phyloP scores from a whole-genome alignment of 2,888 invertebrate genomes.

The Plagodis dolabraria region DNA sequence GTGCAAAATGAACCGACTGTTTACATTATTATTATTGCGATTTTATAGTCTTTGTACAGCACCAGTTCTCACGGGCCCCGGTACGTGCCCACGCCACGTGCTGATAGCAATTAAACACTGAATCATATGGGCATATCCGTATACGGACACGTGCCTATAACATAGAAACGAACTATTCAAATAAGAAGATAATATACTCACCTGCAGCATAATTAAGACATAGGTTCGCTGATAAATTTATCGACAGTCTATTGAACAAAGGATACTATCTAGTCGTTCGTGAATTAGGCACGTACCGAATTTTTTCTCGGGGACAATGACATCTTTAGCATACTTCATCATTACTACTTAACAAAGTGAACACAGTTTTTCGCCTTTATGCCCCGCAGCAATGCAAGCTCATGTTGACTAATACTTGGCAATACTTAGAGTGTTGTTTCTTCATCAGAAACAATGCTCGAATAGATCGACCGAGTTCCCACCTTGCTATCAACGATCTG shows the following conservation, averaged over 20 bases:
- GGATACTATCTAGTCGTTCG: slow-evolving; percentile 16
- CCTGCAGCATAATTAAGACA: slow-evolving; percentile 23
- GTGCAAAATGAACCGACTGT: too few species aligned
- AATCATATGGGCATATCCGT: slow-evolving; percentile 62
- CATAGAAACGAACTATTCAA: slow-evolving; percentile 42
- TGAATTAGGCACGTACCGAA: slow-evolving; percentile 25
- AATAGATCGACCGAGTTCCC: slow-evolving; percentile 60
- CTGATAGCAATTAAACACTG: slow-evolving; percentile 62
- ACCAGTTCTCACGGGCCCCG: slow-evolving; percentile 51
- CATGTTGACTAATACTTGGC: slow-evolving; percentile 49
- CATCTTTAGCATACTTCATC: slow-evolving; percentile 4
- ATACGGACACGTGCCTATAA: slow-evolving; percentile 54
- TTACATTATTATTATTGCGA: slow-evolving; percentile 1
- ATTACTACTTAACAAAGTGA: slow-evolving; percentile 11
- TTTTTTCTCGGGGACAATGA: slow-evolving; percentile 9
- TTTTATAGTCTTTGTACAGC: slow-evolving; percentile 17
- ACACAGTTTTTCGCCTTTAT: slow-evolving; percentile 14
- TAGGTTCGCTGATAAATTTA: slow-evolving; percentile 21
- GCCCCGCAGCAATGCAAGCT: slow-evolving; percentile 23
- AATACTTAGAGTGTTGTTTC: slow-evolving; percentile 52
- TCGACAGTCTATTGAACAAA: slow-evolving; percentile 18
- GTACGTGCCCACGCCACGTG: slow-evolving; percentile 67
- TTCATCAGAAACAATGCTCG: slow-evolving; percentile 51
- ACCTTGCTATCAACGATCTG: slow-evolving; percentile 42
- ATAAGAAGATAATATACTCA: slow-evolving; percentile 32